Percentiles rank a stretch among this genome's conserved stretches.
Conservation (phyloP, 2,797 vertebrate species). For the Mus minutoides region DNA sequence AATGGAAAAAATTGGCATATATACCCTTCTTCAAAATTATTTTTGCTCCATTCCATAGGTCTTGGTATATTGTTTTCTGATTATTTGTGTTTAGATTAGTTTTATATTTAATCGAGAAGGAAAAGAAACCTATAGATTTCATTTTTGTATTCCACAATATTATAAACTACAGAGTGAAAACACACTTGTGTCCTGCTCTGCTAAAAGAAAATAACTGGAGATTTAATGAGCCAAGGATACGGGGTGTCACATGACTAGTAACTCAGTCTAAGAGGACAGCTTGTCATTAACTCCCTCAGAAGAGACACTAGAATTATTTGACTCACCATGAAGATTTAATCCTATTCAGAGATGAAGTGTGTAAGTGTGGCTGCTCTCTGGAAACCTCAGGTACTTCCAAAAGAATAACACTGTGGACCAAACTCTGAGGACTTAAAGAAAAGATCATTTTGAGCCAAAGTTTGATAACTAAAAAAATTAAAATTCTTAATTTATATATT, state of each 20-base stretch:
- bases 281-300: neutral
- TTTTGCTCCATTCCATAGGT: neutral
- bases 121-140: neutral
- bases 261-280: neutral
- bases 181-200: neutral
- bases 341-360: neutral
- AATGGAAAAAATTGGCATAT: neutral
- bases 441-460: neutral
- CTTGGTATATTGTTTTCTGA: neutral
- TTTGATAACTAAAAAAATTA: neutral
- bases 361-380: neutral
- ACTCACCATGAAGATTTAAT: neutral
- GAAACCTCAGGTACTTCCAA: neutral
- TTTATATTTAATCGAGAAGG: neutral
- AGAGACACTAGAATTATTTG: neutral
- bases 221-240: neutral
- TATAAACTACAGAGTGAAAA: neutral
- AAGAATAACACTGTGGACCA: neutral
- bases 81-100: neutral
- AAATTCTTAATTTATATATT: no score
- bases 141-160: neutral
- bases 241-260: neutral
- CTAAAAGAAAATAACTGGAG: neutral
- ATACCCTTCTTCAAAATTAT: neutral
- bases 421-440: neutral